Conservation (phyloP, 2,888 invertebrate species). For the Apamea sordens region DNA sequence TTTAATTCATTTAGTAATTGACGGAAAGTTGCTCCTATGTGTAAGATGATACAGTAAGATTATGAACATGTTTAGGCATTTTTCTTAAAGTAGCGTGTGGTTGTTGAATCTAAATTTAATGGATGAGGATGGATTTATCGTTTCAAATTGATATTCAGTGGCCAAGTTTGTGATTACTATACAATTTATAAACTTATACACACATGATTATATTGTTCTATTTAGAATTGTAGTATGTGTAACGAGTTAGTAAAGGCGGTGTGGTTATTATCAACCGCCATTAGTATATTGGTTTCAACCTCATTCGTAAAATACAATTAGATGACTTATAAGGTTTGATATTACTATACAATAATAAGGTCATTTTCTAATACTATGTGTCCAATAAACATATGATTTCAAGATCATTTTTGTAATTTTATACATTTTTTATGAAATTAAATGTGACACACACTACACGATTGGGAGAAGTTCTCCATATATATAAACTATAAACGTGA, state of each 20-base stretch:
- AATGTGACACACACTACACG: constrained; percentile 85
- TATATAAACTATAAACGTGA: constrained; percentile 83
- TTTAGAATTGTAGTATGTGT: constrained; percentile 87
- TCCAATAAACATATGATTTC: constrained; percentile 84
- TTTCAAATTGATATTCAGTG: constrained; percentile 79
- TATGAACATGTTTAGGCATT: constrained; percentile 58
- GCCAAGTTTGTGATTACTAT: constrained; percentile 88
- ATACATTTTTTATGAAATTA: constrained; percentile 89
- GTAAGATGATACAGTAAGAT: constrained; percentile 60
- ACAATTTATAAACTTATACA: constrained; percentile 89
- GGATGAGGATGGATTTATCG: constrained; percentile 65
- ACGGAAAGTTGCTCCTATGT: constrained; percentile 55
- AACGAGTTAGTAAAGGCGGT: constrained; percentile 81
- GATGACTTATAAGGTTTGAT: constrained; percentile 85
- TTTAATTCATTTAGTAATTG: constrained; percentile 61
- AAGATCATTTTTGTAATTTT: constrained; percentile 89
- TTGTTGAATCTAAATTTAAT: constrained; percentile 67
- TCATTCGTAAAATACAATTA: constrained; percentile 81
- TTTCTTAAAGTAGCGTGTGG: constrained; percentile 65
- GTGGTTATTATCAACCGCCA: constrained; percentile 73
- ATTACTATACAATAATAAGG: constrained; percentile 84
- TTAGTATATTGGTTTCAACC: constrained; percentile 82
- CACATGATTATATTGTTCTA: constrained; percentile 85
- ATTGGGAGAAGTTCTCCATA: constrained; percentile 79
- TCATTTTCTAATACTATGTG: constrained; percentile 81